Base-by-base conservation (phyloP, 2,797 vertebrate species). In the Mus spretus region DNA sequence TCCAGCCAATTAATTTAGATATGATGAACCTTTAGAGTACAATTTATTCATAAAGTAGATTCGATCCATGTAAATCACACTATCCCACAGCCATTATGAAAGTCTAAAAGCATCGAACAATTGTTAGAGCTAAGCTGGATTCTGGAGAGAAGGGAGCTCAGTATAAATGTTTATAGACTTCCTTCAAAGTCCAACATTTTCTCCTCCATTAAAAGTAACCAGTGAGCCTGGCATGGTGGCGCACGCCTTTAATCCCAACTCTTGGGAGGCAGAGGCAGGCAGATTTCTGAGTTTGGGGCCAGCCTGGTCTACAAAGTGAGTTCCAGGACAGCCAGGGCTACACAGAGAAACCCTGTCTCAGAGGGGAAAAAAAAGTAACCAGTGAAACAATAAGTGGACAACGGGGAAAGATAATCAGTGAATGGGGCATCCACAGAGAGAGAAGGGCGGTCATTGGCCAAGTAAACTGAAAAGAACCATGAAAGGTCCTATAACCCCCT, bases 1-100 rank as follows among this genome's bases (percentile, higher is more conserved):
- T 89, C 80, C 70, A 93, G 72, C 89, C n/a, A 96, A 90, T 26
- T 87, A 47, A 94, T 28, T 89, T 96, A 59, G 80, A 84, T 1
- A 75, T 84, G 14, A 75, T 84, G 14, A 81, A 75, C 9, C 91
- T 96, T 78, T 80, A 61, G 10, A 94, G 89, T 59, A 20, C 2
- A 87, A 57, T 78, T 74, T 92, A 87, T 87, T 88, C 19, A 74
- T 82, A n/a, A 95, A 47, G 28, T 82, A 89, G 57, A 75, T 67
- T 87, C 61, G 57, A 9, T 47, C 37, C 72, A 55, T 72, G 55
- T 57, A 90, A 84, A 61, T 93, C 47, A 86, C 92, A 91, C 28
- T 31, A 24, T 26, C n/a, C 59, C 59, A 72, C 31, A 91, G 37
- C 31, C 61, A 75, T 89, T 89, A 78, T 83, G 50, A 74, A 90